Percentiles rank a stretch among this genome's conserved stretches.
Evolutionary conservation across 53 echinoderm and acorn worm genomes (phyloP).

Genomic region (Henricia sp.): DNA sequence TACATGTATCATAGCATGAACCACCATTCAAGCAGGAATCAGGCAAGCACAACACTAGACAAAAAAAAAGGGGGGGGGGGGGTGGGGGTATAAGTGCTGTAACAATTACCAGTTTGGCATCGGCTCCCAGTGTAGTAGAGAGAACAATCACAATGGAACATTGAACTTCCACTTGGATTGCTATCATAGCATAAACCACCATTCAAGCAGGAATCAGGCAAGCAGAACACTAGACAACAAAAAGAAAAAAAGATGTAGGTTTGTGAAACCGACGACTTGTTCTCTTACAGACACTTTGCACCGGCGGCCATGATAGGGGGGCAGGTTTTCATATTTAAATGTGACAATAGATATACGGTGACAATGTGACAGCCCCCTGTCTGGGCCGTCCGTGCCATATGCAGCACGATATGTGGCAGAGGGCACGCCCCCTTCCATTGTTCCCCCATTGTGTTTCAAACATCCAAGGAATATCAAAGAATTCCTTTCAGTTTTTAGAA

Average conservation of each 20-base stretch:
- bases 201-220: conserved; percentile 9
- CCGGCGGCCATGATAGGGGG: no score
- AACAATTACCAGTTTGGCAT: conserved; percentile 41
- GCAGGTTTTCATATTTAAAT: no score
- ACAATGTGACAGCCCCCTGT: no score
- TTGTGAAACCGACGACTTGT: background rate
- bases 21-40: conserved; percentile 25
- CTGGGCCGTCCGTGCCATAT: no score
- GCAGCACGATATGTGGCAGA: no score
- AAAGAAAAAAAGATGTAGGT: background rate
- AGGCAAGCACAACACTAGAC: background rate
- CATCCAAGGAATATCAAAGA: no score
- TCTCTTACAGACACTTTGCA: no score
- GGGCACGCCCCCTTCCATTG: no score
- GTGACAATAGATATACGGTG: no score
- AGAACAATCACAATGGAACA: background rate
- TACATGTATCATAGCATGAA: background rate
- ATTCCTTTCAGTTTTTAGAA: no score
- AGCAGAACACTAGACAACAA: background rate
- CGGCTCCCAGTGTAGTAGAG: background rate
- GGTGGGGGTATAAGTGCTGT: background rate
- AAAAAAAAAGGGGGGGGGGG: background rate
- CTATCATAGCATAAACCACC: background rate
- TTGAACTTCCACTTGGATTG: background rate
- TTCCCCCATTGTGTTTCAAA: no score